Evolutionary conservation across 64 coral and sea anemone genomes (phyloP), one percentile per base, ranked within the genome.

Genomic region (Cladopsammia gracilis): DNA sequence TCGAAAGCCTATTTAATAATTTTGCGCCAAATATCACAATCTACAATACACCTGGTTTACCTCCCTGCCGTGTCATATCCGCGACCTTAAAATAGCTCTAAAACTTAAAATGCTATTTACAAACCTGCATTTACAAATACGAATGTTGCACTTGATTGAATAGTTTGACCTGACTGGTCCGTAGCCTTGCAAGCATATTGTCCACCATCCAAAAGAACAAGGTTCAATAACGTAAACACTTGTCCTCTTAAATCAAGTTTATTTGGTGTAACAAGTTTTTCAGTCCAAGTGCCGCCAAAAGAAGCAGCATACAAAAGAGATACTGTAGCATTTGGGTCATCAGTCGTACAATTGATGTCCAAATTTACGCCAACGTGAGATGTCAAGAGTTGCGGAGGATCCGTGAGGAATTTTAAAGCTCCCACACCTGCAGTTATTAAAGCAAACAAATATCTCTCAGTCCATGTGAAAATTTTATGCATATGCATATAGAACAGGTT

Each of bases 261-360:
- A 18, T 77, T 46, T 19, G 75, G 75, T 56, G 53, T 56, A 12
- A 56, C 53, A 10, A 12, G 53, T 12, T 56, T 56, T 12, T 56
- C 53, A 56, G 7, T 56, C 53, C 53, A 56, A 6, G 53, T 9
- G 15, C 7, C 22, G 1, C 22, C 52, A 50, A 56, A 56, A 26
- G 24, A 10, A 5, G 2, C 20, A 18, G 45, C 3, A 46, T 5
- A 46, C 19, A 77, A 77, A 48, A 77, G 75, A 7, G 24, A 13
- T 5, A 56, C 52, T 48, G 75, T 48, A n/a, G 75, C 75, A 23
- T 77, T 47, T 77, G 45, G 12, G 10, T 77, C 75, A 77, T 77
- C 20, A 4, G 75, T 77, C 34, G 45, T 16, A 77, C 75, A 77
- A 46, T 77, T 56, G 45, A 77, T 3, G 13, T 77, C 75, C 24